Conservation (phyloP, 1,140 invertebrate genomes). For the Eciton burchellii region DNA sequence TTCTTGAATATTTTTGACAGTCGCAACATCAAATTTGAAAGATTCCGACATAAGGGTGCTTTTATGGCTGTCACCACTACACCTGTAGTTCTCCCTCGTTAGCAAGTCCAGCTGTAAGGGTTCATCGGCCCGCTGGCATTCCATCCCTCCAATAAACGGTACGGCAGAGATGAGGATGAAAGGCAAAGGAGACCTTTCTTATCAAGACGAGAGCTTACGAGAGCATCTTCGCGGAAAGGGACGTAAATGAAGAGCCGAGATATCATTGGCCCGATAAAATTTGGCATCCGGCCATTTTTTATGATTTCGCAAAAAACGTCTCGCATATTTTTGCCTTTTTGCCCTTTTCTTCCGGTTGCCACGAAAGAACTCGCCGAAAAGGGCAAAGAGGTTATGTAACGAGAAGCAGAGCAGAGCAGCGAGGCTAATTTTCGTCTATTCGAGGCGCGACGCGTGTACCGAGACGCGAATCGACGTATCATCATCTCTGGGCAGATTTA, state of each 20-base stretch:
- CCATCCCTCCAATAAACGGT: slow-evolving; percentile 45
- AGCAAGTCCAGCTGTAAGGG: slow-evolving; percentile 31
- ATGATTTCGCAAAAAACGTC: no score
- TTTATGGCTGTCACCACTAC: slow-evolving; percentile 23
- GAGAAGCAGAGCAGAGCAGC: no score
- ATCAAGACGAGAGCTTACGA: slow-evolving; percentile 21
- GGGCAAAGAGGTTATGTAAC: no score
- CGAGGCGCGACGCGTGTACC: no score
- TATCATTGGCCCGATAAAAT: background rate
- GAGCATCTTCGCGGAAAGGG: slow-evolving; percentile 4
- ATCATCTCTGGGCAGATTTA: background rate
- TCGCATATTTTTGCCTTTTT: no score
- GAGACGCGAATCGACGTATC: no score
- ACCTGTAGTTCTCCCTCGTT: slow-evolving; percentile 50
- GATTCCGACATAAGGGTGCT: background rate
- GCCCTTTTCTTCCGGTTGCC: background rate
- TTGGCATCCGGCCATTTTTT: background rate
- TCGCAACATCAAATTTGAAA: background rate
- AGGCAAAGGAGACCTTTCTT: slow-evolving; percentile 59
- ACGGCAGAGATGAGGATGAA: slow-evolving; percentile 59
- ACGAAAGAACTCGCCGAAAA: background rate
- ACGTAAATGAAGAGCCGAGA: background rate
- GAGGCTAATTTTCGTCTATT: no score
- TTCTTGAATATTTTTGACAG: slow-evolving; percentile 1
- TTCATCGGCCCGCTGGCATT: slow-evolving; percentile 56